phyloP scores from a whole-genome alignment of 2,797 vertebrate genomes.

The Fistularia commersonii region DNA sequence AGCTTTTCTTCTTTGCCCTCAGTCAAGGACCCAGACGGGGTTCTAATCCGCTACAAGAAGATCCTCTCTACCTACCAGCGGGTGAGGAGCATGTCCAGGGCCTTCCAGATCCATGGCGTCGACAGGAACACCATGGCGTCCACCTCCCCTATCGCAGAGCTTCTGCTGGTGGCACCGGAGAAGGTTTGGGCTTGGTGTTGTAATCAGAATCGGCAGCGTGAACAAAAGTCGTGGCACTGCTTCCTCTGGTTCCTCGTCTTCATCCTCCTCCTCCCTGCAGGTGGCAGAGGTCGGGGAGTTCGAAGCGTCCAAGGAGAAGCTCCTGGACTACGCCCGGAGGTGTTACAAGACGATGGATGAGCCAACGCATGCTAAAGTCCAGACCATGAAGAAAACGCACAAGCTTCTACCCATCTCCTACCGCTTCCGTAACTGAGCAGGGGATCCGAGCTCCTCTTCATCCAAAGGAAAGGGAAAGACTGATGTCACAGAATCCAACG shows the following conservation, averaged over 20 bases:
- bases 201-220: no score
- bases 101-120: conserved; percentile 87
- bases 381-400: conserved; percentile 86
- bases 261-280: conserved; percentile 21
- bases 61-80: conserved; percentile 88
- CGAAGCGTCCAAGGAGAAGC: conserved; percentile 86
- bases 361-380: conserved; percentile 80
- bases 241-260: not conserved
- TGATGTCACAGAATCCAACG: no score
- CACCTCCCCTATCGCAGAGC: conserved; percentile 88
- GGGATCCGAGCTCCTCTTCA: no score
- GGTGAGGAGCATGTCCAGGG: conserved; percentile 87
- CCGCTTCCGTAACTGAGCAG: conserved; percentile 78
- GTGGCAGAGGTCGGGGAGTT: conserved; percentile 85
- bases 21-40: conserved; percentile 88
- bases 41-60: conserved; percentile 89
- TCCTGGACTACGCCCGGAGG: conserved; percentile 86
- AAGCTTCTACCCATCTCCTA: conserved; percentile 89
- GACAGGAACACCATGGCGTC: conserved; percentile 90
- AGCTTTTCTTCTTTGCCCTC: conserved; percentile 1
- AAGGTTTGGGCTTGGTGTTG: conserved; percentile 56
- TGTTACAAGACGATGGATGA: conserved; percentile 89
- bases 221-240: no score
- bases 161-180: conserved; percentile 85
- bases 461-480: no score